Percentiles rank a stretch among this genome's conserved stretches.
Conservation (phyloP, 2,888 invertebrate species). For the Drosophila fungiperda region DNA sequence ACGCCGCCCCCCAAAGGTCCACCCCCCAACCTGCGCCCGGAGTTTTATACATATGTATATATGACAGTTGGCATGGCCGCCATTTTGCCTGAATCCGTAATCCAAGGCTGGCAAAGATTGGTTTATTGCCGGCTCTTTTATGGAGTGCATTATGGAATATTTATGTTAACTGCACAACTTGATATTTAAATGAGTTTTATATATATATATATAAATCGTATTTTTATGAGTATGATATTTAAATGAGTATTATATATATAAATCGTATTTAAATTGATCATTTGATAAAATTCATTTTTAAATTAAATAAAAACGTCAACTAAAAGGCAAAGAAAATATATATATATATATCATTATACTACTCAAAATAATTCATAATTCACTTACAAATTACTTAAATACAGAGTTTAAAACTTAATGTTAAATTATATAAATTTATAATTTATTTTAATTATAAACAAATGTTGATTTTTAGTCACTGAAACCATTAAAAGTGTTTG, state of each 20-base stretch:
- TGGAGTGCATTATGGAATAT: constrained; percentile 2
- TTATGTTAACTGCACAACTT: neutral
- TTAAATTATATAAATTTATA: neutral
- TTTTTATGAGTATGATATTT: too few species aligned
- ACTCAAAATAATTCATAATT: neutral
- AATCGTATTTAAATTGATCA: neutral
- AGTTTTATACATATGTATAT: constrained; percentile 22
- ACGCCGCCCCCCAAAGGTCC: neutral
- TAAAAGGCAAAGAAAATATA: too few species aligned
- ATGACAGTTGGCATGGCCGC: constrained; percentile 58
- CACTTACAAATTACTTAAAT: neutral
- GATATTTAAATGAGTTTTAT: neutral
- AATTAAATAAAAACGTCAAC: too few species aligned
- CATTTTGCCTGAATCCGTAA: constrained; percentile 40
- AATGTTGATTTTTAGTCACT: neutral
- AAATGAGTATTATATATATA: too few species aligned
- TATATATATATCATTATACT: too few species aligned
- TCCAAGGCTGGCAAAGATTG: constrained; percentile 13
- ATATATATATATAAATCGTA: neutral
- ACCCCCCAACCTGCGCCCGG: neutral
- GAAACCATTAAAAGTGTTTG: neutral
- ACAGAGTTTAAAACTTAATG: neutral
- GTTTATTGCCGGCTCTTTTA: constrained; percentile 17
- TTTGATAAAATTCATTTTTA: neutral
- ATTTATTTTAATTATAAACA: neutral